Conservation (phyloP, 2,888 invertebrate species). For the Trichopoda pennipes region DNA sequence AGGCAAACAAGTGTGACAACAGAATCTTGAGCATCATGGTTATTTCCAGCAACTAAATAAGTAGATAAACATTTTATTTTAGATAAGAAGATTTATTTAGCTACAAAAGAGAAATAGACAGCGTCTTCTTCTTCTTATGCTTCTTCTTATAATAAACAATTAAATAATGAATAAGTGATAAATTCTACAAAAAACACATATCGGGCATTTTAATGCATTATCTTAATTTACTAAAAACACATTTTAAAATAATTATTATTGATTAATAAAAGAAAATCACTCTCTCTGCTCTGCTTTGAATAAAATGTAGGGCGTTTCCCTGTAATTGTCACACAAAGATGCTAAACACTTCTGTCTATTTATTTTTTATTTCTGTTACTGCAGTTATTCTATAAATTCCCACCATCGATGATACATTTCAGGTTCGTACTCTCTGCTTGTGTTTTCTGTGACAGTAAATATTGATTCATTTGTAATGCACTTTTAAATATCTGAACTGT, state of each 20-base stretch:
- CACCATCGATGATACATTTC: background rate
- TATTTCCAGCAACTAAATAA: slow-evolving; percentile 26
- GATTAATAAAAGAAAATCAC: slow-evolving; percentile 32
- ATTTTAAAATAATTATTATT: background rate
- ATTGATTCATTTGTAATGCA: slow-evolving; percentile 34
- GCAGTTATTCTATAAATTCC: background rate
- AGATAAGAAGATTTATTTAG: background rate
- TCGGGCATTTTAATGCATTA: no score
- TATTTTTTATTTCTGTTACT: background rate
- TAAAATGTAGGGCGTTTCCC: slow-evolving; percentile 61
- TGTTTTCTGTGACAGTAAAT: slow-evolving; percentile 49
- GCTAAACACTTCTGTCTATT: slow-evolving; percentile 52
- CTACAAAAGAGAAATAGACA: background rate
- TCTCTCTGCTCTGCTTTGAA: slow-evolving; percentile 22
- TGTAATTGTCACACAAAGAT: slow-evolving; percentile 54
- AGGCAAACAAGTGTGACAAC: slow-evolving; percentile 45
- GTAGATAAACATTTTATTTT: slow-evolving; percentile 24
- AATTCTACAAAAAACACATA: no score
- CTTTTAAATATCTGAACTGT: slow-evolving; percentile 1
- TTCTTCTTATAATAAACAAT: background rate
- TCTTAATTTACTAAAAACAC: slow-evolving; percentile 16
- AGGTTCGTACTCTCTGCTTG: slow-evolving; percentile 6
- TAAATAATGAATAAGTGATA: background rate
- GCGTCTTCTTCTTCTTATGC: background rate
- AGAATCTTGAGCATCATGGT: slow-evolving; percentile 46